Evolutionary conservation across 2,888 invertebrate species (phyloP).

Genomic region (Drosophila imparisetae): DNA sequence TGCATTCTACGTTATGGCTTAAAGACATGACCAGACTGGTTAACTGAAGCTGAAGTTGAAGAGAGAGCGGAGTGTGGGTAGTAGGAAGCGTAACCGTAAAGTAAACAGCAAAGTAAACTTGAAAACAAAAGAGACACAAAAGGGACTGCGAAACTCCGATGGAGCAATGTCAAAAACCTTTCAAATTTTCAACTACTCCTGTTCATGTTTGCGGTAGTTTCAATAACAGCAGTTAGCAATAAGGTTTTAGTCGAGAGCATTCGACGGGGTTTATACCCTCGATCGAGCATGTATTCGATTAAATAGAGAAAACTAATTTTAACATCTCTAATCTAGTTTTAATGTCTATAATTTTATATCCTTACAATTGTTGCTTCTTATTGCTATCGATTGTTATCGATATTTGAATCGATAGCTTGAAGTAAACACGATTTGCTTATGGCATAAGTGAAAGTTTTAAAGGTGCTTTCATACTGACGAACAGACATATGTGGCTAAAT

Average conservation of each 20-base stretch:
- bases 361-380: not conserved
- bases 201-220: constrained; percentile 47
- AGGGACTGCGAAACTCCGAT: constrained; percentile 26
- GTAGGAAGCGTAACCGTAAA: constrained; percentile 28
- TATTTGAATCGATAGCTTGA: not conserved
- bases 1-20: constrained; percentile 53
- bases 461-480: not conserved
- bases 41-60: constrained; percentile 16
- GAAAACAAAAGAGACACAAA: constrained; percentile 33
- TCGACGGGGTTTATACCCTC: not conserved
- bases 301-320: not conserved
- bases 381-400: not conserved
- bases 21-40: constrained; percentile 42
- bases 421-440: not conserved
- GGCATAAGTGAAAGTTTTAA: not conserved
- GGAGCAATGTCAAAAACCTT: constrained; percentile 72
- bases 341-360: not conserved
- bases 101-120: constrained; percentile 52
- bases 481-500: not conserved
- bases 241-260: not conserved
- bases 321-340: not conserved
- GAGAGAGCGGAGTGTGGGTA: not conserved
- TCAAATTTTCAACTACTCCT: constrained; percentile 49
- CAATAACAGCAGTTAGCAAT: constrained; percentile 47
- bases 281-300: not conserved